Conservation (phyloP, 1,140 invertebrate species). For the Neodiprion fabricii region DNA sequence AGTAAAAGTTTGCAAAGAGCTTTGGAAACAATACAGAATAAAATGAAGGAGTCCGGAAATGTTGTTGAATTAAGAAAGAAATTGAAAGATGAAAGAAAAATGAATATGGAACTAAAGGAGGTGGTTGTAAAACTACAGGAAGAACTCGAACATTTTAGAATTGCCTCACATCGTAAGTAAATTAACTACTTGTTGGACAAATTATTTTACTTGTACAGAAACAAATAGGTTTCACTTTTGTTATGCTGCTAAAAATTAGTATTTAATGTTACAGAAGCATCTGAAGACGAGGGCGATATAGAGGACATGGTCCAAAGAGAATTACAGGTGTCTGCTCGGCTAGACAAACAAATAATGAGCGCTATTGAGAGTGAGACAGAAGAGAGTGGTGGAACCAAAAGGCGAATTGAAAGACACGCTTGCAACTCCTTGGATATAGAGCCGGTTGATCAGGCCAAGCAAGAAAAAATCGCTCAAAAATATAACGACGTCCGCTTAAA, state of each 20-base stretch:
- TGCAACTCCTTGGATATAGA: conserved; percentile 34
- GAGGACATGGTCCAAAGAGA: conserved; percentile 69
- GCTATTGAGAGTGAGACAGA: conserved; percentile 61
- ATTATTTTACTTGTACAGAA: conserved; percentile 8
- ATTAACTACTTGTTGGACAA: background rate
- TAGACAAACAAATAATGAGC: conserved; percentile 66
- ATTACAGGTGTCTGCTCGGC: conserved; percentile 65
- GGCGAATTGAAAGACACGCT: conserved; percentile 32
- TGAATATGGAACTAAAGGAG: conserved; percentile 49
- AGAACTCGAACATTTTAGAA: conserved; percentile 48
- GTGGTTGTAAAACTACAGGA: conserved; percentile 50
- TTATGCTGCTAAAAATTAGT: background rate
- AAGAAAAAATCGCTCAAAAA: conserved; percentile 37
- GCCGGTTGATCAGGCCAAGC: conserved; percentile 30
- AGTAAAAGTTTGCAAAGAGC: conserved; percentile 58
- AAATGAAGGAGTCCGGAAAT: conserved; percentile 61
- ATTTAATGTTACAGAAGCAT: conserved; percentile 11
- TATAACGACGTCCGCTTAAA: conserved; percentile 38
- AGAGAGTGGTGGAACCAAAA: conserved; percentile 17
- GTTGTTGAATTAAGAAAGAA: conserved; percentile 53
- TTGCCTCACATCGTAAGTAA: conserved; percentile 23
- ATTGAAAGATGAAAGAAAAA: conserved; percentile 51
- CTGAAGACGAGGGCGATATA: conserved; percentile 54
- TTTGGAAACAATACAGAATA: conserved; percentile 61
- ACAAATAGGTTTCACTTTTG: background rate